Conservation (phyloP, 2,888 invertebrate genomes). For the Acrobasis suavella region DNA sequence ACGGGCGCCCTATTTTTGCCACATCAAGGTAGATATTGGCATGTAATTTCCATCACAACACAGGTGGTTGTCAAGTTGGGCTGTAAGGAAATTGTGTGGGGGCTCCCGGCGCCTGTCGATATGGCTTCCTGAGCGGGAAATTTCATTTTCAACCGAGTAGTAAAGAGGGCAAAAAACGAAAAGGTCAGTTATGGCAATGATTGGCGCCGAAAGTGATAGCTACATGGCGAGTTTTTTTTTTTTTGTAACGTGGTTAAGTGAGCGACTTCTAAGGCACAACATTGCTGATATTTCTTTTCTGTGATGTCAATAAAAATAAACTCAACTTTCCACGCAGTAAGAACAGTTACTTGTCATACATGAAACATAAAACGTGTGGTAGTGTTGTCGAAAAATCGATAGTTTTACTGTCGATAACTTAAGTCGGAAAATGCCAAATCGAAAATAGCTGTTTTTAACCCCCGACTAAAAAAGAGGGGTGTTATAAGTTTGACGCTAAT, state of each 20-base stretch:
- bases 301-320: not conserved
- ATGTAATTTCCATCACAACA: conserved; percentile 19
- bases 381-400: no score
- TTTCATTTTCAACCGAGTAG: conserved; percentile 41
- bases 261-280: no score
- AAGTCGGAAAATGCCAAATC: no score
- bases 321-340: not conserved
- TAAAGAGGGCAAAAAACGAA: conserved; percentile 36
- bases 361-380: conserved; percentile 11
- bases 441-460: no score
- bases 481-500: no score
- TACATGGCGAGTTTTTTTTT: not conserved
- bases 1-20: not conserved
- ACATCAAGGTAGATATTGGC: conserved; percentile 11
- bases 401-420: no score
- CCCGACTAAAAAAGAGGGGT: no score
- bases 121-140: conserved; percentile 39
- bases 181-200: conserved; percentile 36
- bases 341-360: conserved; percentile 4
- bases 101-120: conserved; percentile 44
- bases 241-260: no score
- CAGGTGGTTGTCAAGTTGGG: conserved; percentile 29
- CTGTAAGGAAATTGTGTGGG: conserved; percentile 39
- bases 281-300: not conserved
- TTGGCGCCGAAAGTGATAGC: conserved; percentile 19